Evolutionary conservation across 2,113 vertebrate genomes (phyloP).

Genomic region (Sakesphorus luctuosus): DNA sequence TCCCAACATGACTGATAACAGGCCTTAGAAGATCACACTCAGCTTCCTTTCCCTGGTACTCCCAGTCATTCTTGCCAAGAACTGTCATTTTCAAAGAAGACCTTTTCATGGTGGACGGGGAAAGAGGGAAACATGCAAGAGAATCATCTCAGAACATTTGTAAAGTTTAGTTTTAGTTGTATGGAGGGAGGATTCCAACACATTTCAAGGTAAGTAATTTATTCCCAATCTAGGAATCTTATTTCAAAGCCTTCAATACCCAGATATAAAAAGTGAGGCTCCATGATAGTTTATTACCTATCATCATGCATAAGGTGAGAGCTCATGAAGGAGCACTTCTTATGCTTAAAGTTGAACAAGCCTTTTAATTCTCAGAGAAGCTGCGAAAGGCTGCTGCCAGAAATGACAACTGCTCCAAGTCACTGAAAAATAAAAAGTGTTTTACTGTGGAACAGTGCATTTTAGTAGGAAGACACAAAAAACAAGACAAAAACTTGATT

Average conservation of each 20-base stretch:
- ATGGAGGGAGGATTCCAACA: not conserved
- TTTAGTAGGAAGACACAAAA: constrained; percentile 32
- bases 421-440: constrained; percentile 45
- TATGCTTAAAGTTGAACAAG: constrained; percentile 53
- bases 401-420: constrained; percentile 49
- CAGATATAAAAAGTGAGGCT: not conserved
- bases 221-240: not conserved
- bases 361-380: constrained; percentile 53
- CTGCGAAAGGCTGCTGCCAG: constrained; percentile 35
- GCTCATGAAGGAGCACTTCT: constrained; percentile 61
- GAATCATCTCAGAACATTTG: not conserved
- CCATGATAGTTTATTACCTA: constrained; percentile 52
- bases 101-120: not conserved
- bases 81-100: not conserved
- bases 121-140: not conserved
- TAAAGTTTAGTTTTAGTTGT: not conserved
- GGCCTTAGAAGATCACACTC: not conserved
- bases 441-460: constrained; percentile 42
- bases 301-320: constrained; percentile 40
- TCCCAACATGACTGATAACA: not conserved
- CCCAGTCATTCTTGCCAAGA: not conserved
- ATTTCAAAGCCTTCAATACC: not conserved
- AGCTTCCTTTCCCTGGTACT: not conserved
- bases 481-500: constrained; percentile 11
- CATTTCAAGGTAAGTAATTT: not conserved